Conservation (phyloP, 2,797 vertebrate species). For the Geotrypetes seraphini region DNA sequence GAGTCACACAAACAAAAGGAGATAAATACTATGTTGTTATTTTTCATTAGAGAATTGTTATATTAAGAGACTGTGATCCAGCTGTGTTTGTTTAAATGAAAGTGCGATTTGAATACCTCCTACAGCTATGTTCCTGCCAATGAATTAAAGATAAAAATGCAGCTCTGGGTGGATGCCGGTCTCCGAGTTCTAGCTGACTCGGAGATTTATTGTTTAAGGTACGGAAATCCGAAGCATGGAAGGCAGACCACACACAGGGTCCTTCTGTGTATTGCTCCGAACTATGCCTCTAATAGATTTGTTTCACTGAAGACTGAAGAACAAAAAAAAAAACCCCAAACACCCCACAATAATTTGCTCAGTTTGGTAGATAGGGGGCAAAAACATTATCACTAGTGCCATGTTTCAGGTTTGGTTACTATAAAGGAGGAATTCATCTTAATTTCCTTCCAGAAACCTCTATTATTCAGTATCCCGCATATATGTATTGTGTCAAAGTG, state of each 20-base stretch:
- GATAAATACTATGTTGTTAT: conserved; percentile 69
- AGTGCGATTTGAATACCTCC: conserved; percentile 74
- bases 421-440: conserved; percentile 39
- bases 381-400: conserved; percentile 41
- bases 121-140: conserved; percentile 67
- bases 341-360: conserved; percentile 53
- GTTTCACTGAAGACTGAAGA: conserved; percentile 58
- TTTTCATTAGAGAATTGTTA: conserved; percentile 73
- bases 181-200: conserved; percentile 58
- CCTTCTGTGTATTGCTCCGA: conserved; percentile 69
- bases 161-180: conserved; percentile 47
- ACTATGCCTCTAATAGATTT: conserved; percentile 64
- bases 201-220: conserved; percentile 67
- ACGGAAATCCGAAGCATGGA: conserved; percentile 56
- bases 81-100: conserved; percentile 80
- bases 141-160: conserved; percentile 68
- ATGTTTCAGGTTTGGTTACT: conserved; percentile 36
- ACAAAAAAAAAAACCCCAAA: conserved; percentile 6
- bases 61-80: conserved; percentile 69
- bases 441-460: conserved; percentile 32
- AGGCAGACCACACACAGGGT: conserved; percentile 63
- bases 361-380: conserved; percentile 43
- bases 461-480: conserved; percentile 17
- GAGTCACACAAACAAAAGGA: conserved; percentile 68
- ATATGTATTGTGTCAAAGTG: conserved; percentile 2